Conservation (phyloP, 2,797 vertebrate genomes). For the Scolopax bukidnonensis region DNA sequence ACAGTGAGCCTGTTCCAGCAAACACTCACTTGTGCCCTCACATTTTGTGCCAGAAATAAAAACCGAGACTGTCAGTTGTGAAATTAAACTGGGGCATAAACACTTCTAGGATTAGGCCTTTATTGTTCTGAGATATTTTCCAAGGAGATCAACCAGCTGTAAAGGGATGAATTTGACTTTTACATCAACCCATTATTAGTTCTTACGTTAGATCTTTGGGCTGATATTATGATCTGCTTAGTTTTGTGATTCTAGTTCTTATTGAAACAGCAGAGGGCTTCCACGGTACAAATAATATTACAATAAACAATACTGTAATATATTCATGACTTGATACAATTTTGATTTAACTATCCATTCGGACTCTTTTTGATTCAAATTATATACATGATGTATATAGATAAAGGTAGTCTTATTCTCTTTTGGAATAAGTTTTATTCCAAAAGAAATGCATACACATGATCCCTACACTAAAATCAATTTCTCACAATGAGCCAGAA, state of each 20-base stretch:
- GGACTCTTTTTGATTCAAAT: neutral
- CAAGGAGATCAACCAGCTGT: neutral
- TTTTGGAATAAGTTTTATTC: neutral
- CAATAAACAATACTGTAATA: neutral
- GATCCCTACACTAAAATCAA: neutral
- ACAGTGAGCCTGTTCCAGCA: neutral
- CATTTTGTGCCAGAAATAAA: neutral
- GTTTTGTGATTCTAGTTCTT: neutral
- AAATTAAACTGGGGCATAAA: neutral
- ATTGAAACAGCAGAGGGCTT: neutral
- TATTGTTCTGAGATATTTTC: neutral
- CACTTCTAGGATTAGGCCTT: neutral
- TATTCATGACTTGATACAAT: neutral
- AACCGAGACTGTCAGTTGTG: neutral
- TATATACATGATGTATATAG: neutral
- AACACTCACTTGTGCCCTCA: neutral
- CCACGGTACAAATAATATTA: neutral
- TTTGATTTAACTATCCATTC: neutral
- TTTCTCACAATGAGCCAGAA: neutral
- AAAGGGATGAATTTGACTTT: neutral
- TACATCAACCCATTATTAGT: neutral
- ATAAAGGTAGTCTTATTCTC: neutral
- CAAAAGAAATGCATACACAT: neutral
- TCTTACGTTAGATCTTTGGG: neutral
- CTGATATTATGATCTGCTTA: neutral